Evolutionary conservation across 2,888 invertebrate genomes (phyloP).

Genomic region (Heteromyza rotundicornis): DNA sequence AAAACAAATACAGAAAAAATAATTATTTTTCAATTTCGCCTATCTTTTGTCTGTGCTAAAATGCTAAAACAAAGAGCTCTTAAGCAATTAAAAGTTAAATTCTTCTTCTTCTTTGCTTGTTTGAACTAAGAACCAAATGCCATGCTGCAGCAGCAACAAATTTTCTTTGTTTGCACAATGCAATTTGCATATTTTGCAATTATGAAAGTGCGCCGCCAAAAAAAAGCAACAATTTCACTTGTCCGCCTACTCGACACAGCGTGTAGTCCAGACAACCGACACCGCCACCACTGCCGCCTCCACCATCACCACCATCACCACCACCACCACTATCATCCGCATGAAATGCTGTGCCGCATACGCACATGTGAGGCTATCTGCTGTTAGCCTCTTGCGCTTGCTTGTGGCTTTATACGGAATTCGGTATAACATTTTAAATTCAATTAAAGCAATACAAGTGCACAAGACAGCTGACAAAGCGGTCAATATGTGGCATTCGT

Average conservation of each 20-base stretch:
- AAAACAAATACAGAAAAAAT: no score
- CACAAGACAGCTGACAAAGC: neutral
- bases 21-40: no score
- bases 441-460: neutral
- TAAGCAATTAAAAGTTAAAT: neutral
- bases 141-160: neutral
- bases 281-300: neutral
- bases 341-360: neutral
- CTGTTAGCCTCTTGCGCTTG: no score
- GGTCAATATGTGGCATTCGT: neutral
- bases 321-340: no score
- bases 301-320: no score
- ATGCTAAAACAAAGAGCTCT: no score
- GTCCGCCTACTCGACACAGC: neutral
- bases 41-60: no score
- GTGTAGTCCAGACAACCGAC: neutral
- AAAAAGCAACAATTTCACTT: neutral
- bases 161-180: neutral
- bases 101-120: neutral
- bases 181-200: slow-evolving; percentile 1
- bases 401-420: neutral
- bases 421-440: neutral
- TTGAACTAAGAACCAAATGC: neutral
- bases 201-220: neutral
- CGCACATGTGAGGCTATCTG: neutral